A percentile compares a stretch with the other conserved stretches of the same genome.
Conservation (phyloP, 2,113 vertebrate genomes). For the Myotis davidii region DNA sequence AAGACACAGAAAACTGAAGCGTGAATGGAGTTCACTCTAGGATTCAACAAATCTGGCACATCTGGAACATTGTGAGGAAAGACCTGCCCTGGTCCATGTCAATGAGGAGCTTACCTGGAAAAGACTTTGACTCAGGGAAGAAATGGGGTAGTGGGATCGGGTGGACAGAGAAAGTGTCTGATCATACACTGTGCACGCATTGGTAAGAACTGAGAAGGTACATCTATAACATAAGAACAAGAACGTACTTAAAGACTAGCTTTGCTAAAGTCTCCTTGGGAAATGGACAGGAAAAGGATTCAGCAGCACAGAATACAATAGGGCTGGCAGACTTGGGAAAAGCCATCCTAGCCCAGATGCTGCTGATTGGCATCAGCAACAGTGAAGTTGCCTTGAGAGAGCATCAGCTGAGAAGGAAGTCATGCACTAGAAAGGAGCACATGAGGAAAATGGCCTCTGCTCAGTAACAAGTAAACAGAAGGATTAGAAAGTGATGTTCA, state of each 20-base stretch:
- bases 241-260: not conserved
- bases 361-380: not conserved
- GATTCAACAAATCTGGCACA: constrained; percentile 20
- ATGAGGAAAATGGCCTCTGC: not conserved
- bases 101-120: not conserved
- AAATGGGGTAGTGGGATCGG: not conserved
- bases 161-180: not conserved
- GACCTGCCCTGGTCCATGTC: not conserved
- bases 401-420: not conserved
- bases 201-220: not conserved
- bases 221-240: not conserved
- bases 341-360: not conserved
- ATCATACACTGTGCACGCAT: not conserved
- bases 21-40: not conserved
- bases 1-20: constrained; percentile 47
- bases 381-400: not conserved
- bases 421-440: not conserved
- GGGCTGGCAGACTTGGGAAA: not conserved
- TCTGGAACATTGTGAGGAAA: constrained; percentile 3
- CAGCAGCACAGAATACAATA: not conserved
- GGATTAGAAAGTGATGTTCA: not conserved
- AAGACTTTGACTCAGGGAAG: not conserved
- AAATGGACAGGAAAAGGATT: not conserved
- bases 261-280: not conserved
- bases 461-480: not conserved